phyloP scores from a whole-genome alignment of 2,888 invertebrate species.

The Sesia bembeciformis region DNA sequence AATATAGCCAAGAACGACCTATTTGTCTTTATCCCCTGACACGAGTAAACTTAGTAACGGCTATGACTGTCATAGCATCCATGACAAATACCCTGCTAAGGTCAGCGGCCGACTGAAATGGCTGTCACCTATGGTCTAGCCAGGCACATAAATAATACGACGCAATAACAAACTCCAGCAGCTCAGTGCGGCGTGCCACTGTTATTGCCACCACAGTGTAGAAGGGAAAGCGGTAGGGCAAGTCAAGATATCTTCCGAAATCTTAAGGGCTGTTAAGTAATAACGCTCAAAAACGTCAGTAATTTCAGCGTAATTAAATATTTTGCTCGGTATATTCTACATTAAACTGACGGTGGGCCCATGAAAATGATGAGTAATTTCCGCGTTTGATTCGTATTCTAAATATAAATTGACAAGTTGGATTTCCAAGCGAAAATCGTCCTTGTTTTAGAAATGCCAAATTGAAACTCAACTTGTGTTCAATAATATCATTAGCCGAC shows the following conservation, averaged over 20 bases:
- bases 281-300: too few species aligned
- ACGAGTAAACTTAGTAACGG: background rate
- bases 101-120: background rate
- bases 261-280: too few species aligned
- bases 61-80: background rate
- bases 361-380: too few species aligned
- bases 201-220: constrained; percentile 41
- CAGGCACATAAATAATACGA: constrained; percentile 59
- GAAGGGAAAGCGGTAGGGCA: background rate
- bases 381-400: too few species aligned
- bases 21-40: background rate
- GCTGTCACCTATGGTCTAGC: constrained; percentile 39
- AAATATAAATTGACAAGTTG: too few species aligned
- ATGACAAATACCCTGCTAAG: background rate
- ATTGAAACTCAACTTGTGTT: too few species aligned
- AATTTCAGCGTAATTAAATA: too few species aligned
- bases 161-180: constrained; percentile 54
- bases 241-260: background rate
- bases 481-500: too few species aligned
- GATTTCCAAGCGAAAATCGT: too few species aligned
- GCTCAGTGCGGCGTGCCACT: constrained; percentile 61
- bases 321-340: too few species aligned
- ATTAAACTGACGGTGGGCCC: too few species aligned
- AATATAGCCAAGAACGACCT: background rate
- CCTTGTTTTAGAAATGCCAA: too few species aligned